A percentile compares a stretch with the other conserved stretches of the same genome.
phyloP scores from a whole-genome alignment of 2,797 vertebrate genomes.

The Acropternis orthonyx region DNA sequence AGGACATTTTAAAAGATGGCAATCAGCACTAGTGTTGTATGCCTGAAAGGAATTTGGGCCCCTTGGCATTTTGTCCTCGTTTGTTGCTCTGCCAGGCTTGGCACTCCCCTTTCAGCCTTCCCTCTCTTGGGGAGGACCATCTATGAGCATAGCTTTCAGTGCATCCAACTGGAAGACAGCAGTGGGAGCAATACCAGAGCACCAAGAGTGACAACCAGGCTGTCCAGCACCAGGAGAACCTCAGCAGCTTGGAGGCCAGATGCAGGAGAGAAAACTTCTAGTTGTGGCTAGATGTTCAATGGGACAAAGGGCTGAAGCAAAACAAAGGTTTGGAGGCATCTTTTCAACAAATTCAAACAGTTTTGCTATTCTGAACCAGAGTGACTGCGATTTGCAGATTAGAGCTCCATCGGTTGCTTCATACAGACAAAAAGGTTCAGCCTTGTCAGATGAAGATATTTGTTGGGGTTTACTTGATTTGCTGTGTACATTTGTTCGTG shows the following conservation, averaged over 20 bases:
- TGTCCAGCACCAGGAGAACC: background rate
- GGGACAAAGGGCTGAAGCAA: background rate
- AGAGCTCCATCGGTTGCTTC: background rate
- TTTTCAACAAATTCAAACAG: background rate
- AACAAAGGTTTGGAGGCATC: background rate
- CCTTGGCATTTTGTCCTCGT: background rate
- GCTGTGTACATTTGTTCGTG: background rate
- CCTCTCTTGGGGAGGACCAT: background rate
- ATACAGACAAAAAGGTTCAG: background rate
- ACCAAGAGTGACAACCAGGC: background rate
- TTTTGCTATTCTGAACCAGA: background rate
- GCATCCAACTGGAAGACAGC: background rate
- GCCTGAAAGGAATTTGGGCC: background rate
- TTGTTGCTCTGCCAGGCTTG: background rate
- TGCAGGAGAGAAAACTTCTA: background rate
- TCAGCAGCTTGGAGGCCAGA: background rate
- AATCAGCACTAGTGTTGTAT: fast-evolving
- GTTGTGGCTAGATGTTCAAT: background rate
- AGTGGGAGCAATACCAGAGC: background rate
- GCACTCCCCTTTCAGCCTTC: background rate
- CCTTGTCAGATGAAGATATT: background rate
- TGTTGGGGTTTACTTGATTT: background rate
- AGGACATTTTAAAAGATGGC: background rate
- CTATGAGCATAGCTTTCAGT: fast-evolving
- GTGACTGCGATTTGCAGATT: background rate